Evolutionary conservation across 2,888 invertebrate genomes (phyloP).

Genomic region (Pachycephus smyrnensis): DNA sequence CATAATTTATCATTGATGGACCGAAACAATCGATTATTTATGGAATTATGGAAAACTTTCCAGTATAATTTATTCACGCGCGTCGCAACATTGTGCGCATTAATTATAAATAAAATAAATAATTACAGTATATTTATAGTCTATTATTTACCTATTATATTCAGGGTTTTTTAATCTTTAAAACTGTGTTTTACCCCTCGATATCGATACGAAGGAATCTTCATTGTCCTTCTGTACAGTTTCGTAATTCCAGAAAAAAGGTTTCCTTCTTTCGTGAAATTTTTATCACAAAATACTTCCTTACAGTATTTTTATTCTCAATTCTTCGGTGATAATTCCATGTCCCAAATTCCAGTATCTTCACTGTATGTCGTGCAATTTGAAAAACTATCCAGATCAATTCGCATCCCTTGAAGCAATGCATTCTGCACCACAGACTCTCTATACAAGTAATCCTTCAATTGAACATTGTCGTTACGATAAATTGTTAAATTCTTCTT

Average conservation of each 20-base stretch:
- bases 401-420: neutral
- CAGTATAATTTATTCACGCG: neutral
- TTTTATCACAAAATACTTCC: too few species aligned
- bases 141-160: too few species aligned
- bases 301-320: too few species aligned
- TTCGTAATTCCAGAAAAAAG: neutral
- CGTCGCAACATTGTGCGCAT: neutral
- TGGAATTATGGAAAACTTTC: neutral
- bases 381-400: neutral
- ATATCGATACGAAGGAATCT: neutral
- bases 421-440: constrained; percentile 1
- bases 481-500: constrained; percentile 25
- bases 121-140: neutral
- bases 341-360: neutral
- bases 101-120: neutral
- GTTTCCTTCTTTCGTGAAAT: neutral
- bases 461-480: constrained; percentile 27
- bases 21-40: neutral
- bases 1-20: neutral
- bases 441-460: constrained; percentile 29
- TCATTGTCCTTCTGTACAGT: neutral
- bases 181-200: neutral
- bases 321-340: neutral
- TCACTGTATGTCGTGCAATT: neutral
- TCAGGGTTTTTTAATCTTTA: neutral